These are phyloP conservation scores for Cheumatopsyche charites DNA, from an alignment of 1,140 invertebrate species.

Conservation along the genomic window DNA sequence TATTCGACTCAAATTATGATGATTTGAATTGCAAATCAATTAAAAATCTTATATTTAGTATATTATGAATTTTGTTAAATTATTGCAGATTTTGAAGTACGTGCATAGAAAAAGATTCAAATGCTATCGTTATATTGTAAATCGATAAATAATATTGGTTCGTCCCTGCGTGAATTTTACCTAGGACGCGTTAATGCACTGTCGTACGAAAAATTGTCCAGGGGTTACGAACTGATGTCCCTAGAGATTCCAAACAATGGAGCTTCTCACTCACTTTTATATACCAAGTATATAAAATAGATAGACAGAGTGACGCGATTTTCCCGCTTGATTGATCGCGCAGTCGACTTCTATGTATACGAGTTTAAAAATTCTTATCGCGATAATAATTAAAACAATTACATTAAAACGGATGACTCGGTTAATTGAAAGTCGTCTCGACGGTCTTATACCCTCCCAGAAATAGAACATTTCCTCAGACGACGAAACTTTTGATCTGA, in stretches of 20 bases:
- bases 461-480: no score
- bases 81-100: no score
- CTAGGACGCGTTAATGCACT: constrained; percentile 30
- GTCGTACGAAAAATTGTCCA: constrained; percentile 7
- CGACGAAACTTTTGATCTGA: constrained; percentile 23
- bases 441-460: no score
- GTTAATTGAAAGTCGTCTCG: no score
- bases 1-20: no score
- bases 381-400: no score
- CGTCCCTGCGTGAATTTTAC: not conserved
- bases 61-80: no score
- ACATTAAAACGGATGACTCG: no score
- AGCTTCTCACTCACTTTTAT: constrained; percentile 26
- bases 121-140: no score
- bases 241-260: constrained; percentile 13
- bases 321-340: constrained; percentile 31
- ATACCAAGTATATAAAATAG: not conserved
- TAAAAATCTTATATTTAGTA: no score
- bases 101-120: no score
- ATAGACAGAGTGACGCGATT: not conserved
- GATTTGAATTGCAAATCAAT: no score
- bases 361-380: not conserved
- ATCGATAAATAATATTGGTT: not conserved
- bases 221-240: not conserved
- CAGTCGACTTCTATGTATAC: not conserved